Evolutionary conservation across 2,797 vertebrate species (phyloP), one percentile per base, ranked within the genome.

Genomic region (Pseudopleuronectes americanus): DNA sequence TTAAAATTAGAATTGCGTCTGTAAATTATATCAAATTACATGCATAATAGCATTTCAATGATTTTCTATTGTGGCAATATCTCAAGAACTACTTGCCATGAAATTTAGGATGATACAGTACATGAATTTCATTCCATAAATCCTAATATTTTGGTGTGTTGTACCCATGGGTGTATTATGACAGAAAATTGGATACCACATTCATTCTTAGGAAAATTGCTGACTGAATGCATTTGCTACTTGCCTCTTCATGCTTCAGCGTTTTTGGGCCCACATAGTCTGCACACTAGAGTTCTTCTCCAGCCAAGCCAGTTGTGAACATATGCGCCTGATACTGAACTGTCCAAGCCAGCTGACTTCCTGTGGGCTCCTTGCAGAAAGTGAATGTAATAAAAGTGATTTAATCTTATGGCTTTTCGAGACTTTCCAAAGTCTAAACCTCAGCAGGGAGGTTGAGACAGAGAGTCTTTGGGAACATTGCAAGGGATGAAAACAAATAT

Each of bases 21-120:
- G 51, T 57, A 43, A 49, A 72, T 33, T 22, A 38, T 16, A 28
- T 51, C 43, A 48, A 65, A 68, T 51, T 41, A 72, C 28, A 43
- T 2, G 3, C 5, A 28, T n/a, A 33, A 56, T 47, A 22, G 43
- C 19, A 19, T 57, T 68, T 59, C 26, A 21, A 4, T 58, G 36
- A 57, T 17, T 59, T 38, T 21, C 8, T 48, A 48, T 48, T 8
- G 19, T 21, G n/a, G 47, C 47, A 9, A 21, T 19, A 21, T 48
- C n/a, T 48, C 47, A 48, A 48, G 8, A 48, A 48, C 47, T 48
- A 14, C 17, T 48, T 17, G 41, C 36, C 26, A 16, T 58, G 26
- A 52, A 21, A 45, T 12, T 8, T 31, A 33, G 61, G n/a, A 43
- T 17, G 54, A 55, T 43, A 54, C 8, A 13, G 17, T 10, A 23